Evolutionary conservation across 2,888 invertebrate species (phyloP).

Genomic region (Buathra laborator): DNA sequence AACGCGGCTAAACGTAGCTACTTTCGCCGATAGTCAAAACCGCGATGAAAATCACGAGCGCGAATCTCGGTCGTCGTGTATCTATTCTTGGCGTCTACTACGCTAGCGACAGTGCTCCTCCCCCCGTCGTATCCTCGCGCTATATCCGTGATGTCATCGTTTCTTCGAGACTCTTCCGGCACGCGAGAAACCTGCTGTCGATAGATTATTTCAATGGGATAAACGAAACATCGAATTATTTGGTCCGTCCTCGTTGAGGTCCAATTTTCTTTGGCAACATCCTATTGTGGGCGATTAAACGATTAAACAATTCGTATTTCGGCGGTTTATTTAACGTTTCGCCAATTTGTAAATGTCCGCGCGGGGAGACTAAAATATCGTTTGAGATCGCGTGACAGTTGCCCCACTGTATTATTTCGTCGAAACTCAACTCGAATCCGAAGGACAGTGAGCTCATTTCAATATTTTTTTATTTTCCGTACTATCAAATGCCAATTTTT

Average conservation of each 20-base stretch:
- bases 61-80: slow-evolving; percentile 56
- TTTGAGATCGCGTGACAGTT: slow-evolving; percentile 11
- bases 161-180: slow-evolving; percentile 49
- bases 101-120: slow-evolving; percentile 11
- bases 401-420: slow-evolving; percentile 4
- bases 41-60: slow-evolving; percentile 52
- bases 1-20: neutral
- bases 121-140: slow-evolving; percentile 13
- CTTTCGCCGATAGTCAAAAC: slow-evolving; percentile 43
- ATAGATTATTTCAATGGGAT: neutral
- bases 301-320: slow-evolving; percentile 7
- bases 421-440: slow-evolving; percentile 51
- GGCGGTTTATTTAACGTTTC: neutral
- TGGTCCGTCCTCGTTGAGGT: neutral
- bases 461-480: neutral
- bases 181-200: neutral
- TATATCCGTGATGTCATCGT: slow-evolving; percentile 45
- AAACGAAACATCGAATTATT: neutral
- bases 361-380: neutral
- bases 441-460: slow-evolving; percentile 42
- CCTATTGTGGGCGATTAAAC: neutral
- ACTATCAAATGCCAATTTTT: neutral
- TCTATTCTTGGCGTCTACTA: slow-evolving; percentile 55
- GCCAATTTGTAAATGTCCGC: neutral
- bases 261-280: neutral